Evolutionary conservation across 2,113 vertebrate species (phyloP), one percentile per base, ranked within the genome.

Genomic region (Gymnobelideus leadbeateri): DNA sequence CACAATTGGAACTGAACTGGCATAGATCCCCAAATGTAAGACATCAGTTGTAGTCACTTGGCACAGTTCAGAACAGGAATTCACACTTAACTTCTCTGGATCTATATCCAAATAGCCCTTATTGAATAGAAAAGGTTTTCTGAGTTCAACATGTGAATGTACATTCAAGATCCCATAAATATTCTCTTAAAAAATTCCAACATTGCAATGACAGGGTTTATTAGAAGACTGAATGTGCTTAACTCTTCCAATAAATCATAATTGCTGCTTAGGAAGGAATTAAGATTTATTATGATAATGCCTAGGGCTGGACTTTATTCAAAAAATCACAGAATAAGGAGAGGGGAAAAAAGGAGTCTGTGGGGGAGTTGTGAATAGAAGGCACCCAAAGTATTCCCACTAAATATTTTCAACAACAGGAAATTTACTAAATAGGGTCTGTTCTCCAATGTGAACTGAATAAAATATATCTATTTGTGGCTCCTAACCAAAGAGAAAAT

Each of bases 221-320:
- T 31, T 68, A 96, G 53, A 11, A 31, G 96, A 21, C 91, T 92
- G 95, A 61, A 1, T 89, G 94, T 91, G 43, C 37, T 92, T 90
- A 49, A 84, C 94, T 95, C 68, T 21, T 47, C 55, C 54, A 95
- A 3, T 95, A 97, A 52, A 28, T 24, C 43, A 84, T 95, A 96
- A 96, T 68, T 91, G 8, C 61, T 97, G 37, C 46, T 52, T 94
- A 95, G 91, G 93, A 95, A 93, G 43, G 91, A 52, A 91, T 91
- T 50, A 46, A 52, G 26, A 95, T 94, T 96, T 97, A 94, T 95
- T 94, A 94, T 57, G 47, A 97, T 55, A 7, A 14, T 55, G 93
- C 47, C 25, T 92, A 21, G 52, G 94, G 89, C 26, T 95, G 49
- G 53, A 95, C 95, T 92, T 53, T 55, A 51, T 51, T 31, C 90